phyloP scores from a whole-genome alignment of 1,140 invertebrate species.

The Drosophila lacteicornis region DNA sequence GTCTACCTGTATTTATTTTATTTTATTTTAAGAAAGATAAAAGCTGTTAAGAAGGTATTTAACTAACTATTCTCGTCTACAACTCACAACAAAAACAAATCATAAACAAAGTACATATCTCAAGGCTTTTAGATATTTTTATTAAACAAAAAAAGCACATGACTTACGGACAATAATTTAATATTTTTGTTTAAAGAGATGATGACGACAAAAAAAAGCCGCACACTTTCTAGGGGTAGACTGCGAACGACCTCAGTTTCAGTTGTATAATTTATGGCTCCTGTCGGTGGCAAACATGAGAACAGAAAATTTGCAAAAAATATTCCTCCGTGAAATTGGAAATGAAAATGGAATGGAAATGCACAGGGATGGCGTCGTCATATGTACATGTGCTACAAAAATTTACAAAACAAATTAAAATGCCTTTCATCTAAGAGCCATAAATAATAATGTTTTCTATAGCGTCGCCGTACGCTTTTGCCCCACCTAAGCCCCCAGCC shows the following conservation, averaged over 20 bases:
- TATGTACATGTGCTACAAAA: constrained; percentile 59
- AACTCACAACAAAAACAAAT: no score
- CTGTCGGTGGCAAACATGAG: constrained; percentile 64
- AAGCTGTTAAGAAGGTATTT: neutral
- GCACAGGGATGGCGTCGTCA: constrained; percentile 35
- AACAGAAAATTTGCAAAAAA: constrained; percentile 47
- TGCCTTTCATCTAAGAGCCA: constrained; percentile 75
- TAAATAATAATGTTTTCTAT: constrained; percentile 69
- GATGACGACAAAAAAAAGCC: constrained; percentile 17
- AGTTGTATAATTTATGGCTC: constrained; percentile 59
- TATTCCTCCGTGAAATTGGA: constrained; percentile 27
- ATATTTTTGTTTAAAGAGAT: constrained; percentile 2
- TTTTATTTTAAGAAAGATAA: neutral
- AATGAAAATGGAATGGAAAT: constrained; percentile 35
- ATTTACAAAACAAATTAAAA: constrained; percentile 61
- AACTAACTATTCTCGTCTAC: no score
- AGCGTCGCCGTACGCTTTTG: constrained; percentile 13
- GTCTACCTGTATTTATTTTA: neutral
- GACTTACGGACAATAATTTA: neutral
- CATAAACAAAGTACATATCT: neutral
- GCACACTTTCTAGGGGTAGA: constrained; percentile 4
- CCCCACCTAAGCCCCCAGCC: neutral
- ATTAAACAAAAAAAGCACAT: constrained; percentile 10
- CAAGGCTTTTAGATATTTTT: neutral
- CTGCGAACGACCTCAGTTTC: constrained; percentile 35